Percentiles rank a stretch among this genome's conserved stretches.
phyloP scores from a whole-genome alignment of 2,797 vertebrate species.

The Amblyraja radiata region DNA sequence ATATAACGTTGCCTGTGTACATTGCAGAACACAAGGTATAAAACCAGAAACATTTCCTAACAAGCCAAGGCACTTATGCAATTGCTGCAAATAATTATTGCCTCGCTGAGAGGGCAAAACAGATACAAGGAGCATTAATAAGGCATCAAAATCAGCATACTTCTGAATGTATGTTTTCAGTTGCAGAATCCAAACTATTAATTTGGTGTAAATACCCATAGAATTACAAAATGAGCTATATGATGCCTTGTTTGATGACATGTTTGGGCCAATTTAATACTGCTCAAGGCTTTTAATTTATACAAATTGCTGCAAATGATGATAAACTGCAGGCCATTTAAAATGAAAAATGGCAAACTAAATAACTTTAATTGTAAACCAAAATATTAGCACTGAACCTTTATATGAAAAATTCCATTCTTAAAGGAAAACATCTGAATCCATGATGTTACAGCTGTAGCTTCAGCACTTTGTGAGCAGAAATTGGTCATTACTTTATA shows the following conservation, averaged over 20 bases:
- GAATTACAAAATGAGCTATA: background rate
- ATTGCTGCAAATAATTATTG: background rate
- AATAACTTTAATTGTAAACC: conserved; percentile 25
- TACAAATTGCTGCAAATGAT: background rate
- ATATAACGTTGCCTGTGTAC: background rate
- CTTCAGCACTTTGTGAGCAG: background rate
- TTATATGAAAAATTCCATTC: background rate
- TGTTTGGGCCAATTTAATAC: background rate
- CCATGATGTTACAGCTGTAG: background rate
- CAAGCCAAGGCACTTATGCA: background rate
- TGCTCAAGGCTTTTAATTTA: too few species aligned
- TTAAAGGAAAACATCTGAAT: background rate
- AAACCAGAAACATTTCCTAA: background rate
- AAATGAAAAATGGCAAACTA: conserved; percentile 1
- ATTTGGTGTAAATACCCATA: background rate
- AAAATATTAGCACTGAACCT: background rate
- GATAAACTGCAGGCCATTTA: background rate
- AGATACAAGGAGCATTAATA: background rate
- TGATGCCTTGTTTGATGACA: background rate
- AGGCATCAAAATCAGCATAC: background rate
- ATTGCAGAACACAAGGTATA: background rate
- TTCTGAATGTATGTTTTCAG: background rate
- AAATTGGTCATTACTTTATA: conserved; percentile 12
- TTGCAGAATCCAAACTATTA: background rate
- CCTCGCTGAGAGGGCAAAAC: background rate